Conservation (phyloP, 2,888 invertebrate genomes). For the Brachynemurus nebulosus region DNA sequence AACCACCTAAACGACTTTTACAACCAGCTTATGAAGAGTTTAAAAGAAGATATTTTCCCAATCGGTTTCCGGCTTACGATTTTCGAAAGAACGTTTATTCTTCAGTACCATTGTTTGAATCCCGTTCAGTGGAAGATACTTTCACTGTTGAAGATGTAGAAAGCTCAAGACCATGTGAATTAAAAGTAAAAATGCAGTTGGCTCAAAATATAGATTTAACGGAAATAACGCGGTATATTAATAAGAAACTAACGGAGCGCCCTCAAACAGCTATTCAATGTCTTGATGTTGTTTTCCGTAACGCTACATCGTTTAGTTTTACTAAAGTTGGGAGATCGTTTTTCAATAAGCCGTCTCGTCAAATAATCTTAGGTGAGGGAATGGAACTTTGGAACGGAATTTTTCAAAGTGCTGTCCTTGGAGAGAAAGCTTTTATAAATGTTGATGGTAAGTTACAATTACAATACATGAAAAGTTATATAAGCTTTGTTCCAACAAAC, state of each 20-base stretch:
- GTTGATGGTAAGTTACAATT: conserved; percentile 55
- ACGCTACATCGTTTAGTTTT: conserved; percentile 38
- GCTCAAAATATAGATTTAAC: conserved; percentile 40
- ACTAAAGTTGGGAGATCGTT: conserved; percentile 63
- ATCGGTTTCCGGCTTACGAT: conserved; percentile 51
- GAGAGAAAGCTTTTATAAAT: conserved; percentile 75
- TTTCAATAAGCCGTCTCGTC: conserved; percentile 42
- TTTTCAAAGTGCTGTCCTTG: conserved; percentile 84
- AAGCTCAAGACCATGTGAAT: conserved; percentile 24
- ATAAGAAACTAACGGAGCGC: conserved; percentile 26
- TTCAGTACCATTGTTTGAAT: conserved; percentile 32
- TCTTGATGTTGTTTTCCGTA: conserved; percentile 67
- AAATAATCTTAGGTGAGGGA: conserved; percentile 56
- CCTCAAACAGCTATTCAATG: conserved; percentile 57
- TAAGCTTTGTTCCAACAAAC: too few relatives aligned
- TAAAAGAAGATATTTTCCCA: conserved; percentile 28
- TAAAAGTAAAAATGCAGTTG: conserved; percentile 38
- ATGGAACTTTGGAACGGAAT: conserved; percentile 87
- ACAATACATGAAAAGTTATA: background rate
- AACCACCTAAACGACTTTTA: conserved; percentile 51
- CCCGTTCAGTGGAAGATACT: conserved; percentile 21
- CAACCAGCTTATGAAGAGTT: conserved; percentile 31
- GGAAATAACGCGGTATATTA: conserved; percentile 31
- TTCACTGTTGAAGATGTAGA: conserved; percentile 24
- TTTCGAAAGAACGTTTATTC: conserved; percentile 54